phyloP scores from a whole-genome alignment of 2,888 invertebrate genomes.

The Cantharis rufa region DNA sequence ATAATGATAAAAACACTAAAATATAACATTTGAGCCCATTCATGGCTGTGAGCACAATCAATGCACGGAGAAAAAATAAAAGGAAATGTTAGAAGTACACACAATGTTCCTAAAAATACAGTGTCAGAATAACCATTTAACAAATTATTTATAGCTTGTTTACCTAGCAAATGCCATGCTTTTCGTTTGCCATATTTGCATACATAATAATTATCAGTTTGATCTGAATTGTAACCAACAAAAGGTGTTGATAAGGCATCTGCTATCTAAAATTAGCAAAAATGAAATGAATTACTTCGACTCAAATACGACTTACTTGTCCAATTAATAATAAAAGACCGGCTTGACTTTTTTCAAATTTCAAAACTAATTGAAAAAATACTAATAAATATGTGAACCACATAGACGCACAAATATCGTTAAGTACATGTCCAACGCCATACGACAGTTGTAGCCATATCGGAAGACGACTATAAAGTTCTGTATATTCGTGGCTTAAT shows the following conservation, averaged over 20 bases:
- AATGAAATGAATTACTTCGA: background rate
- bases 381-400: conserved; percentile 94
- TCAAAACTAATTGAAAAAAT: conserved; percentile 70
- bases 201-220: conserved; percentile 66
- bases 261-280: conserved; percentile 62
- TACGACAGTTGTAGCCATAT: conserved; percentile 62
- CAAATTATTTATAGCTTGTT: conserved; percentile 29
- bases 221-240: conserved; percentile 83
- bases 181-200: conserved; percentile 81
- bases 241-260: conserved; percentile 90
- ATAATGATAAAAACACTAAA: conserved; percentile 77
- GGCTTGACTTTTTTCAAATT: conserved; percentile 63
- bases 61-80: conserved; percentile 84
- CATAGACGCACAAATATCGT: conserved; percentile 92
- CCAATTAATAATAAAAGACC: conserved; percentile 77
- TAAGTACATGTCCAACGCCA: conserved; percentile 84
- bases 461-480: conserved; percentile 56
- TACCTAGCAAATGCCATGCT: conserved; percentile 88
- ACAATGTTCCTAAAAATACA: conserved; percentile 67
- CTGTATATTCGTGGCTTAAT: conserved; percentile 55
- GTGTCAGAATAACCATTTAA: background rate
- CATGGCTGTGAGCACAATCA: conserved; percentile 65
- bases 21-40: conserved; percentile 75
- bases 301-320: conserved; percentile 64
- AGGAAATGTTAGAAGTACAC: conserved; percentile 79